Percentiles rank a stretch among this genome's conserved stretches.
Evolutionary conservation across 1,140 invertebrate genomes (phyloP).

Genomic region (Papilio polytes): DNA sequence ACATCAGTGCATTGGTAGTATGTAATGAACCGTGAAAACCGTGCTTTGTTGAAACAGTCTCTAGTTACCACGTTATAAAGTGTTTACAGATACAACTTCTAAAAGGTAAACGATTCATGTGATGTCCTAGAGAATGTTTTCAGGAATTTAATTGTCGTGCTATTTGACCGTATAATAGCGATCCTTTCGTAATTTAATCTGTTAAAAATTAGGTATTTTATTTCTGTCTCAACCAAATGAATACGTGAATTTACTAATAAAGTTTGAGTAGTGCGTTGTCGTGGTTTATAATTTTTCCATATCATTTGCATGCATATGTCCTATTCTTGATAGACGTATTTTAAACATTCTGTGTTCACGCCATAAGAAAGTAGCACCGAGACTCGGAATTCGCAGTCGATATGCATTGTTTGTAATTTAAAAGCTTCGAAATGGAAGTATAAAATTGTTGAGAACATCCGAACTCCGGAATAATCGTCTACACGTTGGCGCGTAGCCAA

Average conservation of each 20-base stretch:
- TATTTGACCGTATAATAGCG: too few relatives aligned
- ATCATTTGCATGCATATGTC: too few relatives aligned
- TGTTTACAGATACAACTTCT: neutral
- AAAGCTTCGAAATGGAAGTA: constrained; percentile 17
- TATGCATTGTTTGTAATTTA: constrained; percentile 26
- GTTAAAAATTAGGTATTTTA: too few relatives aligned
- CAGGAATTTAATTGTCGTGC: too few relatives aligned
- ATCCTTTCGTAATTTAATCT: too few relatives aligned
- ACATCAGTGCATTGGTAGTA: constrained; percentile 38
- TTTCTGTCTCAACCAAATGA: too few relatives aligned
- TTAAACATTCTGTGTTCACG: neutral
- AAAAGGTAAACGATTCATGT: neutral
- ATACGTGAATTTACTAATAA: too few relatives aligned
- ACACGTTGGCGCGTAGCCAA: constrained; percentile 2
- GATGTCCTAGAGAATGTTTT: neutral
- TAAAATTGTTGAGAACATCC: constrained; percentile 25
- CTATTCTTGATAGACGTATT: neutral
- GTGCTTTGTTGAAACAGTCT: neutral
- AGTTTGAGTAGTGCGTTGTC: too few relatives aligned
- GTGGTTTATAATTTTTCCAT: too few relatives aligned
- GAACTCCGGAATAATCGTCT: constrained; percentile 26
- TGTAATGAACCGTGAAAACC: constrained; percentile 16
- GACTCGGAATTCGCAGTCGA: neutral
- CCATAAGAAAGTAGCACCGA: neutral
- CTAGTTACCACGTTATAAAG: constrained; percentile 5